Conservation (phyloP, 2,113 vertebrate genomes). For the Archilochus colubris region DNA sequence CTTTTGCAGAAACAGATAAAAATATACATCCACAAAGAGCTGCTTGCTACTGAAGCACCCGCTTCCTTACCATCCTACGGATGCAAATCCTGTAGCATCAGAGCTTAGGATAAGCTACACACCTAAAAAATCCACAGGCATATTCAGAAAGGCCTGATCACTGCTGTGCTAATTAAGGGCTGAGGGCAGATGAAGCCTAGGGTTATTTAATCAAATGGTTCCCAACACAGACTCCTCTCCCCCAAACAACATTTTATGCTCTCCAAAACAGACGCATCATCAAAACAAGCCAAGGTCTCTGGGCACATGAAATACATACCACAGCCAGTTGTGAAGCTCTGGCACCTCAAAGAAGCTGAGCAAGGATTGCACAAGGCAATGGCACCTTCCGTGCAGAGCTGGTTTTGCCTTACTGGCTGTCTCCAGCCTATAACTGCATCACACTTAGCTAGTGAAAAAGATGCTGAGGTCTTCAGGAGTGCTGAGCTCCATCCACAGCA, state of each 20-base stretch:
- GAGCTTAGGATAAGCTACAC: neutral
- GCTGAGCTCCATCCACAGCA: neutral
- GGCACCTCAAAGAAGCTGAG: neutral
- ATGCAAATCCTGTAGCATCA: neutral
- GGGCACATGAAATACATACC: neutral
- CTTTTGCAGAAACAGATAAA: neutral
- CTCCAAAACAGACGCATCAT: neutral
- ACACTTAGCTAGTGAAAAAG: neutral
- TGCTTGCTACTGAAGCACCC: neutral
- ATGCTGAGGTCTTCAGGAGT: neutral
- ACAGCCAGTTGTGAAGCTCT: neutral
- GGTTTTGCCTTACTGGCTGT: neutral
- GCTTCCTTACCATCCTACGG: neutral
- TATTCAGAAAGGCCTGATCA: neutral
- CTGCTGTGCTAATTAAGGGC: neutral
- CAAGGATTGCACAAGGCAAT: neutral
- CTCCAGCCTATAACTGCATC: neutral
- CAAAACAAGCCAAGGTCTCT: slow-evolving; percentile 13
- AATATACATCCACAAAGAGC: neutral
- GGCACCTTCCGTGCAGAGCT: neutral
- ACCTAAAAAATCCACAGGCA: neutral
- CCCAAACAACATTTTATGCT: neutral
- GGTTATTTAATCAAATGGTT: neutral
- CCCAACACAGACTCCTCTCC: neutral
- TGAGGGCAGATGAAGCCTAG: neutral